A percentile compares a stretch with the other conserved stretches of the same genome.
phyloP scores from a whole-genome alignment of 2,888 invertebrate genomes.

The Machimus atricapillus region DNA sequence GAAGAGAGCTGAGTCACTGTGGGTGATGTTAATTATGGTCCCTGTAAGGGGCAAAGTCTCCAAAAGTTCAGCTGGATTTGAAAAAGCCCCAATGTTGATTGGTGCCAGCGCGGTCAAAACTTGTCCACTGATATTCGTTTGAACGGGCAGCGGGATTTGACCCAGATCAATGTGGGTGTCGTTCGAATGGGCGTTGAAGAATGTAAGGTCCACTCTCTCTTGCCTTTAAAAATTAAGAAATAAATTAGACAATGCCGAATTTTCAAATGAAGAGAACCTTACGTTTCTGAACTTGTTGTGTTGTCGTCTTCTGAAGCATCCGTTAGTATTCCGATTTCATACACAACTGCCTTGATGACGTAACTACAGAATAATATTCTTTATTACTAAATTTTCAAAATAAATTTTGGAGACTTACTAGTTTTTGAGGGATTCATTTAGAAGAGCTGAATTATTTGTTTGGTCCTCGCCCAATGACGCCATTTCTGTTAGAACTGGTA shows the following conservation, averaged over 20 bases:
- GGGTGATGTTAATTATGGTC: constrained; percentile 61
- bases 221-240: constrained; percentile 55
- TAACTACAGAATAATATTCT: constrained; percentile 59
- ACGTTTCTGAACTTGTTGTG: constrained; percentile 55
- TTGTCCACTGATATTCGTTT: constrained; percentile 66
- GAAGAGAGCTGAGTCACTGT: constrained; percentile 60
- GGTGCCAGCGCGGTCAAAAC: constrained; percentile 65
- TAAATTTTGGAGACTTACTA: constrained; percentile 54
- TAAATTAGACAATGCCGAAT: not conserved
- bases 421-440: constrained; percentile 57
- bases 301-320: constrained; percentile 63
- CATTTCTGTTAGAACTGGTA: not conserved
- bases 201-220: constrained; percentile 66
- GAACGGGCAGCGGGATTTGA: constrained; percentile 65
- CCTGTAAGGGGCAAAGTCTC: constrained; percentile 59
- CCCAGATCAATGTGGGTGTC: constrained; percentile 64
- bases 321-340: constrained; percentile 69
- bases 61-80: constrained; percentile 58
- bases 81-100: constrained; percentile 62
- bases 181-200: constrained; percentile 65
- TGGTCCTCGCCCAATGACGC: not conserved
- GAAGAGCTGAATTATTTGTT: not conserved
- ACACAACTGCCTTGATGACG: constrained; percentile 67
- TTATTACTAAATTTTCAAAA: not conserved
- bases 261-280: constrained; percentile 1